Base-by-base conservation (phyloP, 2,888 invertebrate species). In the Conops quadrifasciatus region DNA sequence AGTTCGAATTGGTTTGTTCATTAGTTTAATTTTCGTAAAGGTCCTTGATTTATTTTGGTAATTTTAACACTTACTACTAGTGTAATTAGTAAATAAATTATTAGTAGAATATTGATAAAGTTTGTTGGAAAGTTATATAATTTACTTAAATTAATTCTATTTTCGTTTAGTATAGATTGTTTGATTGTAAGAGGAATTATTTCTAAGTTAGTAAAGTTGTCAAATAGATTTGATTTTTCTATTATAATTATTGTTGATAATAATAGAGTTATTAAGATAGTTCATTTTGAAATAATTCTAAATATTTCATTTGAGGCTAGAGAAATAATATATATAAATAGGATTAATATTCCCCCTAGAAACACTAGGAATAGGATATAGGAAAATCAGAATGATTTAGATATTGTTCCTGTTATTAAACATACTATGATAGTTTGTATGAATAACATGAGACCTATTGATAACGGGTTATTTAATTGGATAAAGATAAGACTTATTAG, bases 271-370 rank as follows among this genome's bases (percentile, higher is more conserved):
- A 84, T 86, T 66, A 82, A 75, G 11, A 82, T 83, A 72, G 85
- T 79, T 73, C 82, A 81, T 82, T 36, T 36, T 36, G 36, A 36
- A 36, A 36, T 36, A 7, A 36, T 36, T 36, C 9, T 4, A 36
- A 89, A 88, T 86, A 88, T 84, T 88, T 90, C 89, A 86, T 90
- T 90, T 19, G 89, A 89, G 0, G 89, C 89, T 83, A 90, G 80
- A 76, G 89, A 90, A 71, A 89, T 88, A 2, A 91, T 88, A 83
- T 91, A 91, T 83, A 90, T 87, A 86, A 91, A 90, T 86, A 91
- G 77, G 11, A 91, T 88, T 87, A 91, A 77, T 87, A 91, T 85
- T 19, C 90, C 90, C 24, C 91, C 89, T 82, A 91, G 79, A 83
- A 90, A 89, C 78, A 89, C 87, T 86, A 90, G 79, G 80, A 90